Percentiles rank a stretch among this genome's conserved stretches.
Conservation (phyloP, 2,797 vertebrate species). For the Rousettus madagascariensis region DNA sequence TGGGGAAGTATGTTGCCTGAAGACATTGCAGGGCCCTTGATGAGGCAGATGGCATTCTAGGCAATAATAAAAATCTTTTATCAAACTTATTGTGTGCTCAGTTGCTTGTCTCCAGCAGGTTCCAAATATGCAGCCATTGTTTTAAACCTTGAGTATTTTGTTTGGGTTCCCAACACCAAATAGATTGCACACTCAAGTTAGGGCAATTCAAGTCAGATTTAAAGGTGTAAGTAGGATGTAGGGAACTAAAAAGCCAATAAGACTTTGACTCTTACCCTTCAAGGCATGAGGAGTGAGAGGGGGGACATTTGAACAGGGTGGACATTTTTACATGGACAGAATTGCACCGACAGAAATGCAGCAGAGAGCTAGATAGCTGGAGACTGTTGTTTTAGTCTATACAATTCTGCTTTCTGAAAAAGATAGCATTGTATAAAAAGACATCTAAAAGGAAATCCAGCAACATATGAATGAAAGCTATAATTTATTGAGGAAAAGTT, state of each 20-base stretch:
- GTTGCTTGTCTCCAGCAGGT: neutral
- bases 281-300: neutral
- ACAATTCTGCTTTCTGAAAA: neutral
- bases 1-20: neutral
- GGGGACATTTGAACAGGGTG: neutral
- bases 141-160: neutral
- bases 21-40: neutral
- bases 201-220: neutral
- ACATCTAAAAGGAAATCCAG: neutral
- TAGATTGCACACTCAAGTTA: neutral
- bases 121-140: neutral
- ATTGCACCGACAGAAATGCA: neutral
- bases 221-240: neutral
- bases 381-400: neutral
- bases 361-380: neutral
- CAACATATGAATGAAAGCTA: neutral
- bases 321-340: neutral
- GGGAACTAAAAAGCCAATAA: neutral
- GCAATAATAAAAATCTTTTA: neutral
- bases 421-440: neutral
- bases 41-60: neutral
- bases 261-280: neutral
- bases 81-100: neutral
- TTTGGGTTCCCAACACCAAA: neutral
- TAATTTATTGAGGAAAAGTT: neutral